Conservation (phyloP, 1,140 invertebrate species). For the Ceratoteleas bidentatus region DNA sequence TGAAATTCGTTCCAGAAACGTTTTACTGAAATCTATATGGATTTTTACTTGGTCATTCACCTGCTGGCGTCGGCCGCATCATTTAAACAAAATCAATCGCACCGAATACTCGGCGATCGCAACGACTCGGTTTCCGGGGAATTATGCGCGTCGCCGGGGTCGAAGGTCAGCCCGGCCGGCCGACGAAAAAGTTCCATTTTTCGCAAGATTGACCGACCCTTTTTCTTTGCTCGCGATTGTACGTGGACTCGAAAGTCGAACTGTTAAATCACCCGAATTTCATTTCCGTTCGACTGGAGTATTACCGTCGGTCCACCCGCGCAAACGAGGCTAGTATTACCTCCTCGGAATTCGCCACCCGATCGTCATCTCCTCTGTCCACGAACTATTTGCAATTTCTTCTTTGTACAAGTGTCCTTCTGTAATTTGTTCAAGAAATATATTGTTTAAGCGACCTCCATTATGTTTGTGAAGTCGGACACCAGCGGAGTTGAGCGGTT, state of each 20-base stretch:
- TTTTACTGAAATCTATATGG: no score
- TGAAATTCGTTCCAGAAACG: no score
- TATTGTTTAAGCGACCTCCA: slow-evolving; percentile 37
- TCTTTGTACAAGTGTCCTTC: slow-evolving; percentile 46
- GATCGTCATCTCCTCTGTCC: slow-evolving; percentile 48
- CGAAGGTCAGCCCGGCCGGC: slow-evolving; percentile 20
- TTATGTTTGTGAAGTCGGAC: slow-evolving; percentile 14
- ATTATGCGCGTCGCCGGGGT: no score
- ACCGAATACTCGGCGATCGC: no score
- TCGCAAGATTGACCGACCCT: slow-evolving; percentile 68
- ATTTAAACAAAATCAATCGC: no score
- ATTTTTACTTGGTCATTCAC: no score
- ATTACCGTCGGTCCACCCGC: slow-evolving; percentile 72
- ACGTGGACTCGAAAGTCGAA: slow-evolving; percentile 71
- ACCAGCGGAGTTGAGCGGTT: no score
- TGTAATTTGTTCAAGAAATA: slow-evolving; percentile 45
- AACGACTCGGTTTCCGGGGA: no score
- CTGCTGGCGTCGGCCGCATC: no score
- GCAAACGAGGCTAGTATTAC: slow-evolving; percentile 67
- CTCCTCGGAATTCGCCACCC: slow-evolving; percentile 54
- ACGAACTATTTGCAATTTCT: slow-evolving; percentile 61
- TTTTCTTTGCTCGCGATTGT: slow-evolving; percentile 66
- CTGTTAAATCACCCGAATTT: slow-evolving; percentile 78
- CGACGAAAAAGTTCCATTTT: slow-evolving; percentile 71
- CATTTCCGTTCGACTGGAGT: slow-evolving; percentile 74